Conservation (phyloP, 2,113 vertebrate species). For the Neotoma lepida region DNA sequence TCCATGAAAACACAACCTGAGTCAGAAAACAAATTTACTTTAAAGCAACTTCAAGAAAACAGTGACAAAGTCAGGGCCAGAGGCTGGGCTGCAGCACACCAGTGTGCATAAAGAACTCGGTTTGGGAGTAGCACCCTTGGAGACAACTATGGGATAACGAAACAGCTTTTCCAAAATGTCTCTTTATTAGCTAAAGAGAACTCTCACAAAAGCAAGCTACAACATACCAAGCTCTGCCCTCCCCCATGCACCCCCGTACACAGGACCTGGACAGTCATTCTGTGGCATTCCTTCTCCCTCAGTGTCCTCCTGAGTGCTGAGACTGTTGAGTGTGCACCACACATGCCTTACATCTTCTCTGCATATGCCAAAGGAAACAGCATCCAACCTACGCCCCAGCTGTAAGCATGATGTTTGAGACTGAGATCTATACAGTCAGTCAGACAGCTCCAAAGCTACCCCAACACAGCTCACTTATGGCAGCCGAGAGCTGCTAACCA, state of each 20-base stretch:
- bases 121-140: background rate
- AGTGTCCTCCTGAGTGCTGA: background rate
- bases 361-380: background rate
- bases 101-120: background rate
- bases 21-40: constrained; percentile 4
- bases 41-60: constrained; percentile 3
- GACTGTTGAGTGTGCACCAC: background rate
- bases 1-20: background rate
- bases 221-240: too few relatives aligned
- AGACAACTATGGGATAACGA: background rate
- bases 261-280: background rate
- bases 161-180: background rate
- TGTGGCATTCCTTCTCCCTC: background rate
- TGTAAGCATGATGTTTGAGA: background rate
- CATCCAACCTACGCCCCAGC: background rate
- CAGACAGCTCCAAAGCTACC: background rate
- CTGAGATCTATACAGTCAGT: background rate
- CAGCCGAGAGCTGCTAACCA: background rate
- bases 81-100: background rate
- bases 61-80: background rate
- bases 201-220: background rate
- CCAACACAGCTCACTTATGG: background rate
- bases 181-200: background rate
- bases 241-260: background rate
- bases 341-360: background rate